Percentiles rank a stretch among this genome's conserved stretches.
phyloP scores from a whole-genome alignment of 2,888 invertebrate species.

The Boloria selene region DNA sequence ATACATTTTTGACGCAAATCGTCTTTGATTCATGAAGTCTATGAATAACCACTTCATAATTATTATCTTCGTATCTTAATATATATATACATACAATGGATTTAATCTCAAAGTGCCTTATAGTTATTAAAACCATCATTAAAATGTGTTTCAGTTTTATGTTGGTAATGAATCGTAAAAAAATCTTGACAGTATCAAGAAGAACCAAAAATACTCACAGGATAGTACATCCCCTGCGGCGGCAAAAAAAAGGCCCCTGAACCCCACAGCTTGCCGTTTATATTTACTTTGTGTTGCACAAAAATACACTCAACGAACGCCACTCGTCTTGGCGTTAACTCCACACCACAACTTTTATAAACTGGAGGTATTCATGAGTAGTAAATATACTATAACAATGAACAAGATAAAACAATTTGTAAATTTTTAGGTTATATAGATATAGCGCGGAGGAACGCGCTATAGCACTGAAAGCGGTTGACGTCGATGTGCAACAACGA shows the following conservation, averaged over 20 bases:
- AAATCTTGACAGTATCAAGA: conserved; percentile 21
- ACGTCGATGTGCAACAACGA: conserved; percentile 79
- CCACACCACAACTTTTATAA: conserved; percentile 78
- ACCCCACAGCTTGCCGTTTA: conserved; percentile 98
- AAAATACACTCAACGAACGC: conserved; percentile 81
- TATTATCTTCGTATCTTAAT: neutral
- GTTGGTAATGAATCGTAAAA: neutral
- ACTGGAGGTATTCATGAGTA: conserved; percentile 78
- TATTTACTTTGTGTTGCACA: conserved; percentile 83
- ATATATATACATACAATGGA: too few relatives aligned
- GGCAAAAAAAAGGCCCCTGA: conserved; percentile 97
- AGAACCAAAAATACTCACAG: conserved; percentile 86
- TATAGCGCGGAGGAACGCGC: conserved; percentile 79
- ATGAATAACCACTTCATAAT: conserved; percentile 7
- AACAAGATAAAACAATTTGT: conserved; percentile 55
- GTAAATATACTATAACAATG: conserved; percentile 54
- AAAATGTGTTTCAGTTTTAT: too few relatives aligned
- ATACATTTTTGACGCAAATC: neutral
- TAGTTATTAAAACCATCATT: too few relatives aligned
- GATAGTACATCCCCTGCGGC: conserved; percentile 98
- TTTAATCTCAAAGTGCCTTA: too few relatives aligned
- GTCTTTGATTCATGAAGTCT: neutral
- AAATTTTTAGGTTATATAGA: conserved; percentile 78
- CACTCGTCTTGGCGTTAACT: conserved; percentile 68
- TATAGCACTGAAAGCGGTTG: conserved; percentile 79